These are phyloP conservation scores for Scolopax rusticola DNA, from an alignment of 2,797 vertebrate genomes.

Conservation along the genomic window DNA sequence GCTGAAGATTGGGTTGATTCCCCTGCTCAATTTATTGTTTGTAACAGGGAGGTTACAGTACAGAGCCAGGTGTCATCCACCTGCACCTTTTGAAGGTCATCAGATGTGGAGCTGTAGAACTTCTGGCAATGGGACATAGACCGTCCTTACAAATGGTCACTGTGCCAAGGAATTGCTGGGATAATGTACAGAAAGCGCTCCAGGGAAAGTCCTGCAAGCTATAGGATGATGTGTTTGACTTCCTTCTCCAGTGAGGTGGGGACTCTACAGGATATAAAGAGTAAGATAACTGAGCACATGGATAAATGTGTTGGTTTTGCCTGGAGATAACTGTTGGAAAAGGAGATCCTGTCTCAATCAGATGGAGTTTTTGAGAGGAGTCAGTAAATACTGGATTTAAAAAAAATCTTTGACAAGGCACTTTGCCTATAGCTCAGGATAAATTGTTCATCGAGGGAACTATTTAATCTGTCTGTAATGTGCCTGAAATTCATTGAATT, in stretches of 20 bases:
- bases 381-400: neutral
- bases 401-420: neutral
- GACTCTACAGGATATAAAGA: neutral
- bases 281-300: neutral
- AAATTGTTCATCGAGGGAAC: neutral
- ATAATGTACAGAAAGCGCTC: neutral
- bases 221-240: neutral
- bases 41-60: neutral
- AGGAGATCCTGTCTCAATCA: neutral
- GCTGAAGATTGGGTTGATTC: neutral
- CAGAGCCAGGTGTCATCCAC: neutral
- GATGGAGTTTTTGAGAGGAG: neutral
- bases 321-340: neutral
- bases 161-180: neutral
- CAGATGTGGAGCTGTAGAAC: neutral
- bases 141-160: neutral
- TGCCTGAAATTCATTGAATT: neutral
- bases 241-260: neutral
- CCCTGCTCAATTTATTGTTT: neutral
- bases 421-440: accelerated
- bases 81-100: neutral
- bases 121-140: neutral
- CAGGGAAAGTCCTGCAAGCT: neutral
- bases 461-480: neutral
- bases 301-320: neutral